Evolutionary conservation across 2,888 invertebrate genomes (phyloP).

Genomic region (Melolontha melolontha): DNA sequence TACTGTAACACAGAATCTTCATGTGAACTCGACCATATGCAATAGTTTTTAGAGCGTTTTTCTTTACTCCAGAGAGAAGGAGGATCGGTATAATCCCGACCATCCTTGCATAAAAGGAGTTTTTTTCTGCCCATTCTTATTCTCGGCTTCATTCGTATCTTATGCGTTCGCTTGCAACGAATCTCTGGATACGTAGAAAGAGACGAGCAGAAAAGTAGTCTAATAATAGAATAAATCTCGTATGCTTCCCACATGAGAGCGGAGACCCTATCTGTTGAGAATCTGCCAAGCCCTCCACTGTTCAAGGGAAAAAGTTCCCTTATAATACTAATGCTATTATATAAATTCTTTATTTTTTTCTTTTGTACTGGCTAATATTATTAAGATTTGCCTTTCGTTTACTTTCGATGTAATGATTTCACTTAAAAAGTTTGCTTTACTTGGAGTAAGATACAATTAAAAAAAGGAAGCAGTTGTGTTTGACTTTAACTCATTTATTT

Average conservation of each 20-base stretch:
- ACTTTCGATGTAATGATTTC: no score
- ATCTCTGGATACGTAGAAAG: conserved; percentile 31
- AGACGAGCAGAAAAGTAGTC: conserved; percentile 35
- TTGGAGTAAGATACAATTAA: no score
- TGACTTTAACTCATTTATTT: no score
- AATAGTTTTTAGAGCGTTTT: conserved; percentile 17
- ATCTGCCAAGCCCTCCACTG: conserved; percentile 48
- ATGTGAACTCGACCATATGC: conserved; percentile 25
- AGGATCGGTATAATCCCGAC: conserved; percentile 28
- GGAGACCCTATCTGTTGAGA: conserved; percentile 47
- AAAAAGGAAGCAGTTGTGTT: no score
- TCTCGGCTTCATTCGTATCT: conserved; percentile 11
- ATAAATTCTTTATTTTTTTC: no score
- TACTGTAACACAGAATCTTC: conserved; percentile 6
- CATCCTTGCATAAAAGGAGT: conserved; percentile 24
- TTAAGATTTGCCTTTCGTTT: no score
- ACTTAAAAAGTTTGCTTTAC: no score
- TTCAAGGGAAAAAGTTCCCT: conserved; percentile 12
- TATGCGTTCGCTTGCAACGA: conserved; percentile 28
- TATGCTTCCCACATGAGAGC: conserved; percentile 49
- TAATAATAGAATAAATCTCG: conserved; percentile 51
- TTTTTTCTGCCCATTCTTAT: conserved; percentile 2
- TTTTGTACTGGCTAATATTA: no score
- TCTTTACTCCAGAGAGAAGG: conserved; percentile 1
- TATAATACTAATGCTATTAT: neutral